Percentiles rank a stretch among this genome's conserved stretches.
Conservation (phyloP, 2,888 invertebrate species). For the Oscheius myriophilus region DNA sequence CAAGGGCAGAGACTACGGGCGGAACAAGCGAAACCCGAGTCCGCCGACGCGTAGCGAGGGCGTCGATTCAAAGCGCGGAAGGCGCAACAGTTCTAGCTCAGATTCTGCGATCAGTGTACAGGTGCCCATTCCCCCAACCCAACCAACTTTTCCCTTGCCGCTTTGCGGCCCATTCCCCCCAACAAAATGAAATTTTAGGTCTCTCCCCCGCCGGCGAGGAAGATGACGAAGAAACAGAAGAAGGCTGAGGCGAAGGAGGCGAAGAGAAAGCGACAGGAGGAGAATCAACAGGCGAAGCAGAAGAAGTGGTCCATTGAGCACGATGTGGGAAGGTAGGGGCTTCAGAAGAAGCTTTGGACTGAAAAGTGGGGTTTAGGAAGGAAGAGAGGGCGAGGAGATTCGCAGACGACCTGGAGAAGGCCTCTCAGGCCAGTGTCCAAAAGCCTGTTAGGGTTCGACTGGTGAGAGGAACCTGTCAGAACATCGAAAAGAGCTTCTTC, state of each 20-base stretch:
- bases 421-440: constrained; percentile 2
- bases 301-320: constrained; percentile 9
- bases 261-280: constrained; percentile 13
- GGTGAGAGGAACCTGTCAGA: constrained; percentile 89
- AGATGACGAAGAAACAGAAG: constrained; percentile 25
- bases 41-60: constrained; percentile 34
- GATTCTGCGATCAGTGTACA: constrained; percentile 14
- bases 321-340: constrained; percentile 12
- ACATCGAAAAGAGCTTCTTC: constrained; percentile 94
- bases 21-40: constrained; percentile 29
- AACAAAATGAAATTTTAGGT: not conserved
- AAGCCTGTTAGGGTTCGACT: constrained; percentile 26
- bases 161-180: not conserved
- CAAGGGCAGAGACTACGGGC: not conserved
- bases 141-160: not conserved
- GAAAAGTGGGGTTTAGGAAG: no score
- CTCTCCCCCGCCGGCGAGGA: not conserved
- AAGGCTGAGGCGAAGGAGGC: constrained; percentile 25
- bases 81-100: constrained; percentile 28
- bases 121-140: not conserved
- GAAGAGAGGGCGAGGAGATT: constrained; percentile 54
- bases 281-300: constrained; percentile 13
- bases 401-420: constrained; percentile 35
- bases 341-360: no score
- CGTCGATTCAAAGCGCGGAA: constrained; percentile 36